Percentiles rank a stretch among this genome's conserved stretches.
These are phyloP conservation scores for Hemicentrotus pulcherrimus DNA, from an alignment of 35 echinoderm and acorn worm species.

Conservation along the genomic window DNA sequence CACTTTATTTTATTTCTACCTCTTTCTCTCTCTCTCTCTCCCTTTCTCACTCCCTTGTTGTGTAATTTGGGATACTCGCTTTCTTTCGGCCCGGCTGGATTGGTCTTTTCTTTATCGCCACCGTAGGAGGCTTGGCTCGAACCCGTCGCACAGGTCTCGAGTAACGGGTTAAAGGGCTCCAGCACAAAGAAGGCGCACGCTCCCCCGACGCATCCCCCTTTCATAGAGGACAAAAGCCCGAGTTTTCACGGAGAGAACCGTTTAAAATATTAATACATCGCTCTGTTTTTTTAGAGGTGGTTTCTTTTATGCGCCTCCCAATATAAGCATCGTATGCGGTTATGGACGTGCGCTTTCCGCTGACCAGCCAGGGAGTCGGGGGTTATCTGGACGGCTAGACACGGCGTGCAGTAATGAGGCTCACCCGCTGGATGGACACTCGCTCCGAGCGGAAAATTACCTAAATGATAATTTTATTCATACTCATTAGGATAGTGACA, in stretches of 20 bases:
- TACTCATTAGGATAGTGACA: background rate
- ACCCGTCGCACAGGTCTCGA: background rate
- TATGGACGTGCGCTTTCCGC: background rate
- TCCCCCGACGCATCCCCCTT: background rate
- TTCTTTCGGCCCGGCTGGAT: background rate
- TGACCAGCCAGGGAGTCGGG: background rate
- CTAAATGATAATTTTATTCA: background rate
- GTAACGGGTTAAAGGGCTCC: background rate
- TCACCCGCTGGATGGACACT: background rate
- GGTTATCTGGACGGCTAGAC: background rate
- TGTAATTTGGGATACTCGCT: background rate
- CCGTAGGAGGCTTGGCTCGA: background rate
- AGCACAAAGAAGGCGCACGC: conserved; percentile 3
- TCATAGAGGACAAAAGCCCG: background rate
- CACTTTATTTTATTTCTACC: background rate
- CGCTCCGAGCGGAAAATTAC: background rate
- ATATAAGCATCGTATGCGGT: conserved; percentile 25
- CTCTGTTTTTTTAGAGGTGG: conserved; percentile 27
- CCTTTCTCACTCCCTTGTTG: background rate
- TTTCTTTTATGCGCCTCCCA: background rate
- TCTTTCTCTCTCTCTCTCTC: background rate
- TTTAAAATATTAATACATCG: conserved; percentile 49
- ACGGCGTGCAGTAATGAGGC: background rate
- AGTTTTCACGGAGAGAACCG: background rate
- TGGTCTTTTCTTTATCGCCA: background rate